A percentile compares a stretch with the other conserved stretches of the same genome.
Conservation (phyloP, 2,888 invertebrate genomes). For the Pyrgus malvae region DNA sequence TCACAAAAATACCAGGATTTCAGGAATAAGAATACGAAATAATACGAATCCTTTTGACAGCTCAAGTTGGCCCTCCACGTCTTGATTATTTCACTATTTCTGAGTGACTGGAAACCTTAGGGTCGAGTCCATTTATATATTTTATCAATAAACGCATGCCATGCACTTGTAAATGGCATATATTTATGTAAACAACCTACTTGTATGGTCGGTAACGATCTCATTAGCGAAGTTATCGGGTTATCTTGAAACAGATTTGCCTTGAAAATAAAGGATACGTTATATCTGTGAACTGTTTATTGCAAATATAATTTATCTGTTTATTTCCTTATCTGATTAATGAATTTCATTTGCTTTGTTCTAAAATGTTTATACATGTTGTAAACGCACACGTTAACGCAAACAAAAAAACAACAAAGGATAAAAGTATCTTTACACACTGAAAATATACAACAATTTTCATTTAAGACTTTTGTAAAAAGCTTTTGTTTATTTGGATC, state of each 20-base stretch:
- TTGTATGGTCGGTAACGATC: slow-evolving; percentile 13
- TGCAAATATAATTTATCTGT: neutral
- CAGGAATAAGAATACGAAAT: neutral
- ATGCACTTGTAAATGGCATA: slow-evolving; percentile 11
- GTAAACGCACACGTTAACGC: too few relatives aligned
- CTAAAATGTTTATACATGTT: neutral
- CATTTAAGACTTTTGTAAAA: too few relatives aligned
- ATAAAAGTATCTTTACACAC: too few relatives aligned
- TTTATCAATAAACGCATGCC: slow-evolving; percentile 8
- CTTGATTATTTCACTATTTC: slow-evolving; percentile 50
- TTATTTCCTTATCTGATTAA: neutral
- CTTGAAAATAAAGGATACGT: slow-evolving; percentile 14
- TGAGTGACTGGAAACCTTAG: slow-evolving; percentile 33
- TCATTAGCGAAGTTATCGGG: slow-evolving; percentile 21
- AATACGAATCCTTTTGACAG: neutral
- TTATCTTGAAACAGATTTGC: slow-evolving; percentile 26
- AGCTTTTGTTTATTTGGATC: too few relatives aligned
- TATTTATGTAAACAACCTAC: slow-evolving; percentile 23
- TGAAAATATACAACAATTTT: too few relatives aligned
- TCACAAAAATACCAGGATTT: neutral
- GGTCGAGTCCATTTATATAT: slow-evolving; percentile 3
- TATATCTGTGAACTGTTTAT: neutral
- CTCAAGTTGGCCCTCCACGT: slow-evolving; percentile 40
- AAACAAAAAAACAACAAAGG: too few relatives aligned
- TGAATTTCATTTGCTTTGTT: neutral